Evolutionary conservation across 1,140 invertebrate species (phyloP), one percentile per base, ranked within the genome.

Genomic region (Temnothorax curvispinosus): DNA sequence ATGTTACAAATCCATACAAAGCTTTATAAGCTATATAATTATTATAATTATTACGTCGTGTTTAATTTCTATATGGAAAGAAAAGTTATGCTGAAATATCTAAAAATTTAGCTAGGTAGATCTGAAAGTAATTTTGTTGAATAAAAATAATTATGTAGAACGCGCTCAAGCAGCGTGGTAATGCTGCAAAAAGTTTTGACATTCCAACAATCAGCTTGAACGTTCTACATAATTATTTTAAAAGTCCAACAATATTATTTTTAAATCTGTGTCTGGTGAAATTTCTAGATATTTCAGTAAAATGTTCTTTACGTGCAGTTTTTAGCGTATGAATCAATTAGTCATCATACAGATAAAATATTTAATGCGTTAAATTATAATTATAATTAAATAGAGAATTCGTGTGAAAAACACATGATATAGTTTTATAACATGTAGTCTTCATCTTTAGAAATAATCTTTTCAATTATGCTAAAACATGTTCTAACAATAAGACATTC

Each of bases 321-420:
- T 35, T 74, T 74, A 72, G 52, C 18, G 35, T 21, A n/a, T 54
- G 8, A n/a, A n/a, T 38, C 54, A 76, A 44, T 60, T 72, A 76
- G 32, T 21, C 21, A 21, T 60, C 60, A 44, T 8, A n/a, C 7
- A n/a, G 15, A 65, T 41, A 27, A 56, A 75, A 58, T 75, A 75
- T 75, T 74, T 54, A 74, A 38, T 38, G 32, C 38, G 6, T 38
- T 38, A 38, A 38, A 38, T 38, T 27, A 27, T 27, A 27, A 27
- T 27, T 27, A 27, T 27, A 38, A 4, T 54, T 54, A 52, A 54
- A 74, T n/a, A 27, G 5, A 35, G 32, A 32, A 52, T 74, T 35
- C 4, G 13, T 35, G 18, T 54, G 15, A 27, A 74, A 74, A 74
- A 35, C 47, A 1, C 32, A n/a, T 21, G 9, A 38, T n/a, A 38